A percentile compares a stretch with the other conserved stretches of the same genome.
Evolutionary conservation across 2,888 invertebrate genomes (phyloP).

Genomic region (Salticus scenicus): DNA sequence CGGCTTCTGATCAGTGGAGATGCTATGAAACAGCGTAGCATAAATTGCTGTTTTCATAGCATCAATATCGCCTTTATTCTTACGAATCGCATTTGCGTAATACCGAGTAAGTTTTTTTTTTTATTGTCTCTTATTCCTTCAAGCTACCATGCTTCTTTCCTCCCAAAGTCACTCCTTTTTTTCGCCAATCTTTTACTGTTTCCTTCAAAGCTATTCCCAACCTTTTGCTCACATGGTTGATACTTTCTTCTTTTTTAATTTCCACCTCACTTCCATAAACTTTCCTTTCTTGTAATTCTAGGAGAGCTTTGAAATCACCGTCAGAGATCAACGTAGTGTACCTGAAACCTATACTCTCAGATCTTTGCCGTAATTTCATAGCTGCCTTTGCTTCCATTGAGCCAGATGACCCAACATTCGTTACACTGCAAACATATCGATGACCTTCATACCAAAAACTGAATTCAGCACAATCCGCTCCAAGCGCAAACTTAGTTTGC

Average conservation of each 20-base stretch:
- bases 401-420: background rate
- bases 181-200: constrained; percentile 6
- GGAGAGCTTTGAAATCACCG: constrained; percentile 5
- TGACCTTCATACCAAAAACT: constrained; percentile 13
- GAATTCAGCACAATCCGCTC: background rate
- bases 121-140: too few relatives aligned
- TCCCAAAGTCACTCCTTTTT: constrained; percentile 26
- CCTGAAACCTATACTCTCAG: background rate
- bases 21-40: too few relatives aligned
- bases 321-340: background rate
- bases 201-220: constrained; percentile 18
- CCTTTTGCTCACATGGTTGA: too few relatives aligned
- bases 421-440: background rate
- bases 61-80: too few relatives aligned
- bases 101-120: too few relatives aligned
- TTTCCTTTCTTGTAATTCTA: background rate
- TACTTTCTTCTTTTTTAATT: background rate
- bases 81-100: too few relatives aligned
- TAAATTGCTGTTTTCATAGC: too few relatives aligned
- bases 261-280: background rate
- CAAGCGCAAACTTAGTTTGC: background rate
- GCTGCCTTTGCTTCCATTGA: constrained; percentile 2
- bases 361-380: background rate
- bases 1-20: too few relatives aligned
- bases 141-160: background rate